These are phyloP conservation scores for Nyctibius bracteatus DNA, from an alignment of 2,113 vertebrate species.

Conservation along the genomic window DNA sequence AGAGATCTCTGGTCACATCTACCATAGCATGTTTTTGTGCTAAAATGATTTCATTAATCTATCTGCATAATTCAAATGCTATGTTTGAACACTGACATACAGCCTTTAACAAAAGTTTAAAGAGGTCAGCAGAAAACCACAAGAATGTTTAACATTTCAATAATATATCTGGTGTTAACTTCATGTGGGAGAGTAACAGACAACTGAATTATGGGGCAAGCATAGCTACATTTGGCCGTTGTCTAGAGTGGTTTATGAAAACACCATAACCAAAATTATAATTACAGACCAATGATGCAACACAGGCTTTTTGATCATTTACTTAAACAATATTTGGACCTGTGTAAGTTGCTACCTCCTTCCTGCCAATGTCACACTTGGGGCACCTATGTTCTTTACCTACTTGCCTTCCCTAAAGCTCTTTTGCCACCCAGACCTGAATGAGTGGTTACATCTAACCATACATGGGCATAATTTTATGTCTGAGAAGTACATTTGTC, in stretches of 20 bases:
- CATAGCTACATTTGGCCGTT: background rate
- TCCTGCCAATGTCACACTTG: background rate
- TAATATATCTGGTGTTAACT: background rate
- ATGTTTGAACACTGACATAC: background rate
- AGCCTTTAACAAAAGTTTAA: background rate
- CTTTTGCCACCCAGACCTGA: background rate
- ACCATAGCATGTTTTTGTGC: background rate
- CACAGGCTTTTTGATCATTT: background rate
- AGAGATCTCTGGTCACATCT: background rate
- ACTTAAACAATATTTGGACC: background rate
- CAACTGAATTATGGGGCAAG: background rate
- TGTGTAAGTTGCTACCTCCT: background rate
- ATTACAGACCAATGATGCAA: background rate
- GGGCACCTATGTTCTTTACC: background rate
- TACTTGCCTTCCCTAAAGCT: background rate
- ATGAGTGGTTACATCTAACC: background rate
- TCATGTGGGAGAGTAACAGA: background rate
- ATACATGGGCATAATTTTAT: background rate
- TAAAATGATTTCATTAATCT: background rate
- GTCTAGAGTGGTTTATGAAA: background rate
- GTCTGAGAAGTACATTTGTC: background rate
- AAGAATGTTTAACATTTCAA: background rate
- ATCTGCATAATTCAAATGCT: background rate
- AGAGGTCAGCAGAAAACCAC: background rate
- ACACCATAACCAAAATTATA: background rate